Conservation (phyloP, 2,113 vertebrate species). For the Sterna hirundo region DNA sequence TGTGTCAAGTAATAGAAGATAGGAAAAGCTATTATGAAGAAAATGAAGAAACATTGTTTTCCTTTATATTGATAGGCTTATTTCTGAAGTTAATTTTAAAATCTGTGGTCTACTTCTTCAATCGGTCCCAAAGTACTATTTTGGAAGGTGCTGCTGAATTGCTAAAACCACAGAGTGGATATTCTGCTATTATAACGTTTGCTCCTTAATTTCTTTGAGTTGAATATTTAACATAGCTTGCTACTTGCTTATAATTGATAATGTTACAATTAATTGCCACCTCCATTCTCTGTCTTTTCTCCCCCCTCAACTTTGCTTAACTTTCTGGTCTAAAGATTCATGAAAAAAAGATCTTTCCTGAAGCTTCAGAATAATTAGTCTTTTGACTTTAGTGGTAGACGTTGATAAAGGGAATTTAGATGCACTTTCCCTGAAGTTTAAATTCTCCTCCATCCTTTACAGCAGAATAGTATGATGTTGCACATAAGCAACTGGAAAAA, state of each 20-base stretch:
- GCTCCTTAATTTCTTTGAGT: background rate
- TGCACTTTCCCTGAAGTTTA: background rate
- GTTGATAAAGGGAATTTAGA: background rate
- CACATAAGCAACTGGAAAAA: background rate
- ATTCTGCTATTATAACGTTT: background rate
- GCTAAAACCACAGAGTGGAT: background rate
- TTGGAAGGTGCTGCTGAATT: background rate
- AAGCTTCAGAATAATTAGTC: background rate
- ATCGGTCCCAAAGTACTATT: background rate
- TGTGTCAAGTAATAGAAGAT: background rate
- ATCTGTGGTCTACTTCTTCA: background rate
- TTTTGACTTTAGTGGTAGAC: background rate
- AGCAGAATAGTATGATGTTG: background rate
- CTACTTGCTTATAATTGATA: background rate
- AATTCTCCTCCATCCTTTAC: background rate
- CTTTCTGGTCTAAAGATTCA: background rate
- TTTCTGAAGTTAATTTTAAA: background rate
- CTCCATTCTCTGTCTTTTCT: background rate
- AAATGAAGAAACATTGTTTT: background rate
- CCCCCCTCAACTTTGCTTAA: background rate
- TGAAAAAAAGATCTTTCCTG: background rate
- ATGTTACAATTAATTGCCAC: background rate
- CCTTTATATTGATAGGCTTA: background rate
- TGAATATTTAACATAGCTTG: background rate
- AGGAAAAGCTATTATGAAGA: background rate